These are phyloP conservation scores for Drosophila yakuba DNA, from an alignment of 1,140 invertebrate species.

Conservation along the genomic window DNA sequence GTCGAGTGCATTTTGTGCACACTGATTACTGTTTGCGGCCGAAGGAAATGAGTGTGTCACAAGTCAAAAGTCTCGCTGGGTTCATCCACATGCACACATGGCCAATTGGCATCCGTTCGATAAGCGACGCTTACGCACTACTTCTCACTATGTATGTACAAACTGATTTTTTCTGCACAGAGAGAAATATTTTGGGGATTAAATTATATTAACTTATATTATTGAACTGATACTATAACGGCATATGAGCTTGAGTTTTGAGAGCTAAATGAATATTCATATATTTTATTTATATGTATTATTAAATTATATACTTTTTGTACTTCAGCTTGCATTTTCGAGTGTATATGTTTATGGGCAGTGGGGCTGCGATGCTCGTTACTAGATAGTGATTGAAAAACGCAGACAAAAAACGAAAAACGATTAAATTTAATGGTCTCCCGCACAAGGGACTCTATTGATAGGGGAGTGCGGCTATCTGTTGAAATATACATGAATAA, in stretches of 20 bases:
- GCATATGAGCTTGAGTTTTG: too few relatives aligned
- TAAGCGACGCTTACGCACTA: conserved; percentile 20
- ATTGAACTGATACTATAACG: too few relatives aligned
- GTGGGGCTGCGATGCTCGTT: conserved; percentile 30
- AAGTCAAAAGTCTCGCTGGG: conserved; percentile 33
- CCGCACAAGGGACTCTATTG: conserved; percentile 47
- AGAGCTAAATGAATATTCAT: too few relatives aligned
- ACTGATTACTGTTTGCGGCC: conserved; percentile 31
- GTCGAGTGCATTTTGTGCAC: conserved; percentile 51
- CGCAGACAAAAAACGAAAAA: conserved; percentile 37
- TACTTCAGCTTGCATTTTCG: not conserved
- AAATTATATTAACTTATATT: too few relatives aligned
- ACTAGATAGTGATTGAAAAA: conserved; percentile 43
- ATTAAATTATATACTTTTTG: too few relatives aligned
- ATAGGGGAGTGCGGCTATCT: conserved; percentile 39
- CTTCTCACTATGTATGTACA: conserved; percentile 14
- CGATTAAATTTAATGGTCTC: conserved; percentile 41
- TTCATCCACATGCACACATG: conserved; percentile 37
- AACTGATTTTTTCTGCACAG: conserved; percentile 26
- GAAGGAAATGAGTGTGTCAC: conserved; percentile 46
- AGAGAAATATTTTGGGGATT: not conserved
- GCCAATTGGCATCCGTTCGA: conserved; percentile 38
- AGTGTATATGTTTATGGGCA: conserved; percentile 6
- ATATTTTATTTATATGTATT: too few relatives aligned
- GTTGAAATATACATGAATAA: conserved; percentile 31